phyloP scores from a whole-genome alignment of 2,113 vertebrate genomes.

The Pelobates fuscus region DNA sequence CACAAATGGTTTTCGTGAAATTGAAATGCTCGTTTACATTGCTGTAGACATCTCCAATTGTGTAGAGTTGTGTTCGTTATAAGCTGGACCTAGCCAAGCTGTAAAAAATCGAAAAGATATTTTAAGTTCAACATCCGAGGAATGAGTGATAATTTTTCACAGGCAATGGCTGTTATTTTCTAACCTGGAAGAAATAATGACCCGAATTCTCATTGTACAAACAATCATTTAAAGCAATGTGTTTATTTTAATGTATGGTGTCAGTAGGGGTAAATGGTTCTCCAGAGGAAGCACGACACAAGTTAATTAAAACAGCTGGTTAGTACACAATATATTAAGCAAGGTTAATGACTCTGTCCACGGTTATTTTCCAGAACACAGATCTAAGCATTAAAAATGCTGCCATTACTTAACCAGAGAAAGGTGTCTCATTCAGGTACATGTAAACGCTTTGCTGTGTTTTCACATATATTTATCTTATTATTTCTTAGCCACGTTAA shows the following conservation, averaged over 20 bases:
- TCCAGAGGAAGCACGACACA: neutral
- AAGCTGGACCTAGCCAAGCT: neutral
- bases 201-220: neutral
- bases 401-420: too few species aligned
- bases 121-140: neutral
- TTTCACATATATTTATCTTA: too few species aligned
- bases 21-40: neutral
- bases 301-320: neutral
- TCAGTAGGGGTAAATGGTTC: slow-evolving; percentile 7
- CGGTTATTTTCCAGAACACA: too few species aligned
- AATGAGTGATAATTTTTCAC: neutral
- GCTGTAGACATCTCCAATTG: neutral
- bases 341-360: neutral
- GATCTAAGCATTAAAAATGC: too few species aligned
- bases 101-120: neutral
- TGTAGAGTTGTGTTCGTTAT: neutral
- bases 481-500: too few species aligned
- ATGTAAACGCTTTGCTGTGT: too few species aligned
- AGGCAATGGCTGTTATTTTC: neutral
- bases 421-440: too few species aligned
- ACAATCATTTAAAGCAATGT: slow-evolving; percentile 1
- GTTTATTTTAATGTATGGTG: neutral
- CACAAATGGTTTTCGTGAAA: neutral
- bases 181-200: neutral
- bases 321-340: neutral